These are phyloP conservation scores for Ornithoptera priamus DNA, from an alignment of 2,888 invertebrate species.

Conservation along the genomic window DNA sequence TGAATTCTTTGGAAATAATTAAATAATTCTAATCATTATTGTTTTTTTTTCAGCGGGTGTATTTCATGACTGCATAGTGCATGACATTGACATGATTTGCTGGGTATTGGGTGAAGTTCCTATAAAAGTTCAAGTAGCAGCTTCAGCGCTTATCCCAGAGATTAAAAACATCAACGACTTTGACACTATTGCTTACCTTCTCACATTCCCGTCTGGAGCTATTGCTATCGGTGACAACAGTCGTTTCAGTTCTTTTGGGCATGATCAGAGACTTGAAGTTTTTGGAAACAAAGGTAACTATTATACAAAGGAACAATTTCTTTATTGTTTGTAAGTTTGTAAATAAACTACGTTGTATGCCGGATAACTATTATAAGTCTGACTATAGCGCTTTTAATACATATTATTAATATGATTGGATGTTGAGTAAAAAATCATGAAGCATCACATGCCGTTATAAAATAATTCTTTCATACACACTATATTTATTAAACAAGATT, in stretches of 20 bases:
- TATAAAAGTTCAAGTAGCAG: slow-evolving; percentile 74
- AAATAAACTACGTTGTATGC: neutral
- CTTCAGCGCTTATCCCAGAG: slow-evolving; percentile 79
- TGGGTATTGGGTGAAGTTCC: slow-evolving; percentile 84
- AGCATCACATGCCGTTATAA: no score
- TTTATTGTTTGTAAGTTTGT: neutral
- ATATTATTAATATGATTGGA: neutral
- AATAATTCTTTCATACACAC: no score
- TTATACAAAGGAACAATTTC: neutral
- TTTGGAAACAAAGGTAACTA: slow-evolving; percentile 80
- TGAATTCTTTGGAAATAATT: neutral
- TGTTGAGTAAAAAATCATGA: neutral
- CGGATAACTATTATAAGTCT: neutral
- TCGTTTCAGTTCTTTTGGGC: slow-evolving; percentile 82
- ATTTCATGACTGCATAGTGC: slow-evolving; percentile 84
- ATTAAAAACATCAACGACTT: slow-evolving; percentile 81
- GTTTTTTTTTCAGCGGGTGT: slow-evolving; percentile 77
- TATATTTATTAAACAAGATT: neutral
- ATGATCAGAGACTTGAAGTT: slow-evolving; percentile 84
- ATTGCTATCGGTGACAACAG: slow-evolving; percentile 82
- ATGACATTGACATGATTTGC: slow-evolving; percentile 84
- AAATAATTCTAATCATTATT: neutral
- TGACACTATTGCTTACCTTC: slow-evolving; percentile 81
- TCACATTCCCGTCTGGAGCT: slow-evolving; percentile 82
- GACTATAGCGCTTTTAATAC: neutral